A percentile compares a stretch with the other conserved stretches of the same genome.
Conservation (phyloP, 2,113 vertebrate genomes). For the Syngnathus typhle region DNA sequence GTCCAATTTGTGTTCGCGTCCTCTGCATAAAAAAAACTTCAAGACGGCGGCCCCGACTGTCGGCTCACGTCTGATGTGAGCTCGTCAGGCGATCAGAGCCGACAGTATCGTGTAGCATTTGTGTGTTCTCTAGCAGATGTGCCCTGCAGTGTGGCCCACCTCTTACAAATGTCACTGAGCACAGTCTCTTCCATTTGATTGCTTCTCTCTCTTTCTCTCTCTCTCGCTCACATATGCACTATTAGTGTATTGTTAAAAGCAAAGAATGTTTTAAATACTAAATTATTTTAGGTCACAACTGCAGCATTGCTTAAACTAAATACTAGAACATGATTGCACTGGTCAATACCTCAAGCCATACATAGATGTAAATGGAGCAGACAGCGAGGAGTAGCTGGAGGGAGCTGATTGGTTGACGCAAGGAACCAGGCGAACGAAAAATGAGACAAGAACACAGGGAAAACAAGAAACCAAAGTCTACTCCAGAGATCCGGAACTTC, state of each 20-base stretch:
- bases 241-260: background rate
- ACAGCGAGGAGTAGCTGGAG: too few species aligned
- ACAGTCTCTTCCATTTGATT: slow-evolving; percentile 64
- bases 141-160: slow-evolving; percentile 49
- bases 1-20: background rate
- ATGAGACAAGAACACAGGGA: too few species aligned
- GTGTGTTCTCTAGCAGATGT: slow-evolving; percentile 45
- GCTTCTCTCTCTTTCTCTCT: slow-evolving; percentile 2
- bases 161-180: slow-evolving; percentile 66
- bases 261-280: too few species aligned
- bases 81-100: slow-evolving; percentile 48
- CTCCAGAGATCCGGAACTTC: too few species aligned
- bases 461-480: too few species aligned
- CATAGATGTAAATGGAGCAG: too few species aligned
- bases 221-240: background rate
- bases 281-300: slow-evolving; percentile 22
- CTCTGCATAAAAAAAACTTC: background rate
- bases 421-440: too few species aligned
- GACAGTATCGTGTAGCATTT: slow-evolving; percentile 34
- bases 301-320: slow-evolving; percentile 15
- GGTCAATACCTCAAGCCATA: slow-evolving; percentile 9
- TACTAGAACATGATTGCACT: slow-evolving; percentile 4
- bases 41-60: slow-evolving; percentile 9
- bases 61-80: slow-evolving; percentile 34
- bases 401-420: too few species aligned